These are phyloP conservation scores for Cepphus grylle DNA, from an alignment of 2,113 vertebrate genomes.

Conservation along the genomic window DNA sequence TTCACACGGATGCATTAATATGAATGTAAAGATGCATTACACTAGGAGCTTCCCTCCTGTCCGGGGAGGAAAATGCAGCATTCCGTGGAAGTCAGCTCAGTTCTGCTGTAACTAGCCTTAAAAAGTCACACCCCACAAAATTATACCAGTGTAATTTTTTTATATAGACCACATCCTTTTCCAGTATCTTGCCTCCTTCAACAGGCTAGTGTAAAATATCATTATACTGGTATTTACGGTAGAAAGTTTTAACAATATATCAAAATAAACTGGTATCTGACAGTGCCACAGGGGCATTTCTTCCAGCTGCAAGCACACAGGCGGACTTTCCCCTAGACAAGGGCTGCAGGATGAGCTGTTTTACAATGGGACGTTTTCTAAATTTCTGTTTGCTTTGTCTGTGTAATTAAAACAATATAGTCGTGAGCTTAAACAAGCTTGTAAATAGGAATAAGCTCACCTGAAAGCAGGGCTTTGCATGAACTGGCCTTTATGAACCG, in stretches of 20 bases:
- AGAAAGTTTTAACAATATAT: not conserved
- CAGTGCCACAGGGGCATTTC: not conserved
- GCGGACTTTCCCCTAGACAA: fast-evolving
- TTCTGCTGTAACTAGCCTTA: not conserved
- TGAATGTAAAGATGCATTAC: not conserved
- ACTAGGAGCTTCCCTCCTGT: not conserved
- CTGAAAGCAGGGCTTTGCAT: not conserved
- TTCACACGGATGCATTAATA: not conserved
- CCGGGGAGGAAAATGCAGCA: not conserved
- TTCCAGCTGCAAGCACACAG: not conserved
- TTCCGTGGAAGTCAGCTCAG: not conserved
- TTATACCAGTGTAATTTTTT: not conserved
- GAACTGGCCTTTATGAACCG: not conserved
- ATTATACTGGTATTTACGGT: not conserved
- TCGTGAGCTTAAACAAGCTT: not conserved
- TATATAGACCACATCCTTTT: not conserved
- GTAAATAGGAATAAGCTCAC: not conserved
- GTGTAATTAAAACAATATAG: not conserved
- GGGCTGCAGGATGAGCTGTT: not conserved
- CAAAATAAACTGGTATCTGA: not conserved
- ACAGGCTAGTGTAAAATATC: not conserved
- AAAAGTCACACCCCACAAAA: not conserved
- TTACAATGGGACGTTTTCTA: not conserved
- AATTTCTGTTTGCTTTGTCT: not conserved
- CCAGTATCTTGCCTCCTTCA: not conserved